Evolutionary conservation across 1,140 invertebrate genomes (phyloP).

Genomic region (Araneus ventricosus): DNA sequence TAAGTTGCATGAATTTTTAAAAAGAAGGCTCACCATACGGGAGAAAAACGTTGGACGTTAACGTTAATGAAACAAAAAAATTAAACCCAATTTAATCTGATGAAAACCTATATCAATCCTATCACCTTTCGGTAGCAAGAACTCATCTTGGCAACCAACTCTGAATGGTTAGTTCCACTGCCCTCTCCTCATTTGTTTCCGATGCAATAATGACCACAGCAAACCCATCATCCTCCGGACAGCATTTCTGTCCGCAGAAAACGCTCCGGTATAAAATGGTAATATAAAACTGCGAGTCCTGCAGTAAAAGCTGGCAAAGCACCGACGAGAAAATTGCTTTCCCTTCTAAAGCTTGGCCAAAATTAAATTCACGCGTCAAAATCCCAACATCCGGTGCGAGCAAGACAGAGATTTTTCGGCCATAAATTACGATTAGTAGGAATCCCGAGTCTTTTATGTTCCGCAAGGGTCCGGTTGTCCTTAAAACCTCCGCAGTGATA

Average conservation of each 20-base stretch:
- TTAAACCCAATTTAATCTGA: neutral
- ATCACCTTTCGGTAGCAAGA: neutral
- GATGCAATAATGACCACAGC: neutral
- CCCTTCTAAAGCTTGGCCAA: neutral
- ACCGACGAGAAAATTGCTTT: constrained; percentile 23
- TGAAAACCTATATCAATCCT: neutral
- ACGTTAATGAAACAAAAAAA: too few species aligned
- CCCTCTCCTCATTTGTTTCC: neutral
- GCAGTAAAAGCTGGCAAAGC: neutral
- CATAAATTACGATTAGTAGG: constrained; percentile 48
- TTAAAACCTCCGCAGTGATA: constrained; percentile 16
- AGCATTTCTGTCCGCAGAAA: neutral
- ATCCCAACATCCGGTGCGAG: neutral
- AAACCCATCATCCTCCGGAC: neutral
- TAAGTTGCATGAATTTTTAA: too few species aligned
- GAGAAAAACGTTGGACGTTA: too few species aligned
- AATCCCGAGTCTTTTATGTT: constrained; percentile 31
- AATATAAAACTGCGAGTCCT: neutral
- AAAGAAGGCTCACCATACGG: too few species aligned
- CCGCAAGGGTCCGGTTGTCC: constrained; percentile 34
- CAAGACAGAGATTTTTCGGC: constrained; percentile 25
- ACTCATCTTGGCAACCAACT: neutral
- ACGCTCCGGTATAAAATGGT: neutral
- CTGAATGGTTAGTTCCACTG: neutral
- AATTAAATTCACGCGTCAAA: constrained; percentile 51